Base-by-base conservation (phyloP, 2,888 invertebrate species). In the Hirtodrosophila histrioides region DNA sequence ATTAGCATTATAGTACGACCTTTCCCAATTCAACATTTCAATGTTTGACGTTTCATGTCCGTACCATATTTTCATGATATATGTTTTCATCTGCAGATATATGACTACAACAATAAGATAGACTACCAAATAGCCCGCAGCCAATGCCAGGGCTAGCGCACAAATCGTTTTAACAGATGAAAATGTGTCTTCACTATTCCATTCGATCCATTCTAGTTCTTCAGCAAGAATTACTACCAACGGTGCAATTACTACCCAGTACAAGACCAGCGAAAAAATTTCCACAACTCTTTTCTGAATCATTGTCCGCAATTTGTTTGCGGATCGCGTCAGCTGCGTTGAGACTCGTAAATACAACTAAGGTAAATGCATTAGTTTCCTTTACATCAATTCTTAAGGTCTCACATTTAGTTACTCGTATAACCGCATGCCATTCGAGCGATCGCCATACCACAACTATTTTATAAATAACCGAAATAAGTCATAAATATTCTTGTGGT, bases 261-360 rank as follows among this genome's bases (percentile, higher is more conserved):
- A 72, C 0, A 72, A 43, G 0, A 72, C 2, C 0, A 63, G 11
- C 3, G 39, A 53, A 33, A 68, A 63, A 3, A 69, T 43, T 6
- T 72, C 63, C 24, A 72, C 51, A 23, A 48, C 8, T 31, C 7
- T 45, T 37, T 71, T 46, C 7, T 37, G 27, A n/a, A 72, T 54
- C 71, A 71, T 71, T 37, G 46, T n/a, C n/a, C 8, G n/a, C 10
- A 9, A 1, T 9, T 8, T 17, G 17, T 2, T 17, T 17, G 7
- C 8, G 5, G 4, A 31, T 0, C 4, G 1, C 49, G 37, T 60
- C 31, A 17, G 12, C 41, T 29, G 6, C 10, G 23, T 3, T 35
- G n/a, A 37, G 1, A 9, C 3, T 43, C 23, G n/a, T 5, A n/a
- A 45, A 4, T 8, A 23, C 12, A 67, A 71, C 71, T 71, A 50